Percentiles rank a stretch among this genome's conserved stretches.
phyloP scores from a whole-genome alignment of 2,797 vertebrate species.

The Crenuchus spilurus region DNA sequence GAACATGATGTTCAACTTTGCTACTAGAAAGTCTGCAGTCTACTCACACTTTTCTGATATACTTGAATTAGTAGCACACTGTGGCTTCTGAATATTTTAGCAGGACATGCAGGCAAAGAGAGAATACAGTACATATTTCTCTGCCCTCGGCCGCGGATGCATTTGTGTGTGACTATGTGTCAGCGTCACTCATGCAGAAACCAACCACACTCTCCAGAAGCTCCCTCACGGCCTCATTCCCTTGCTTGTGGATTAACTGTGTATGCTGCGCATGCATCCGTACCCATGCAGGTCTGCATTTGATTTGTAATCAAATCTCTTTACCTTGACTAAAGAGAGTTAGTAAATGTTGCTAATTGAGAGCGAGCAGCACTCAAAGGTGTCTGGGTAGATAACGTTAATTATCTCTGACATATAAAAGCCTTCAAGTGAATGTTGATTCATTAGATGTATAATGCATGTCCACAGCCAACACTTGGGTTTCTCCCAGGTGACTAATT shows the following conservation, averaged over 20 bases:
- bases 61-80: neutral
- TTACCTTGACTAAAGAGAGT: neutral
- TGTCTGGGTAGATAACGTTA: constrained; percentile 19
- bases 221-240: neutral
- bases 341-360: neutral
- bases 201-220: neutral
- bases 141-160: neutral
- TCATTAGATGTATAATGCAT: constrained; percentile 21
- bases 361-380: constrained; percentile 26
- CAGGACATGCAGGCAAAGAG: neutral
- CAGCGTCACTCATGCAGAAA: constrained; percentile 8
- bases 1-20: neutral
- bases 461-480: neutral
- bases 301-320: neutral
- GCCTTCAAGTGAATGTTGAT: constrained; percentile 21
- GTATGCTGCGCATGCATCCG: neutral
- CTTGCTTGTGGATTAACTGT: neutral
- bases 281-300: constrained; percentile 7
- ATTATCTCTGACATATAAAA: constrained; percentile 28
- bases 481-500: constrained; percentile 4
- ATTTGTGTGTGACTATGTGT: neutral
- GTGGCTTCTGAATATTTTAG: neutral
- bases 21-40: neutral
- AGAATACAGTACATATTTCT: neutral
- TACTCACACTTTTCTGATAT: neutral